Conservation (phyloP, 2,113 vertebrate species). For the Sapayoa aenigma region DNA sequence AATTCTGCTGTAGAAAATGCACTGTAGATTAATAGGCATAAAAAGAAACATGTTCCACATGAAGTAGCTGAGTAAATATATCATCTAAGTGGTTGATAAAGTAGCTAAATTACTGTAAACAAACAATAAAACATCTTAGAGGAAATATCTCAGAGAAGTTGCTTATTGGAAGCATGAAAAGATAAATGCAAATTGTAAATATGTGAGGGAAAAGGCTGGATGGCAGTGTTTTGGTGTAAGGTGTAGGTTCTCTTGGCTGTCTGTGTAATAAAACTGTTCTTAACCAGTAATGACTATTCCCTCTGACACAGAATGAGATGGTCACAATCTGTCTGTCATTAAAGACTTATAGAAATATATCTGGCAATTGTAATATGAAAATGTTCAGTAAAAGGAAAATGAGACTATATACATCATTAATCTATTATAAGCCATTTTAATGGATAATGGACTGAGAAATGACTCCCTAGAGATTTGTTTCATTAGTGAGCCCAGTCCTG, state of each 20-base stretch:
- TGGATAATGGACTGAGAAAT: not conserved
- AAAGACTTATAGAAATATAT: not conserved
- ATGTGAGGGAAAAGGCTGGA: not conserved
- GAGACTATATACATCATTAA: not conserved
- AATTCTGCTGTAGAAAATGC: not conserved
- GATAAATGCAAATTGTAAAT: constrained; percentile 4
- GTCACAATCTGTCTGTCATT: not conserved
- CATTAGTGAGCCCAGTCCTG: not conserved
- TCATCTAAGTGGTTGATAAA: constrained; percentile 1
- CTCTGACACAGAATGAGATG: not conserved
- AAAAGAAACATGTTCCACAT: not conserved
- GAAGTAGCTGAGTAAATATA: constrained; percentile 25
- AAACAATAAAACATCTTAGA: constrained; percentile 11
- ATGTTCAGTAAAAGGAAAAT: not conserved
- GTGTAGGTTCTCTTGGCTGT: not conserved
- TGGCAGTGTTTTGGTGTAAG: not conserved
- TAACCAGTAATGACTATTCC: not conserved
- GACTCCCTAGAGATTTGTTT: not conserved
- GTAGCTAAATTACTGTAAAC: constrained; percentile 24
- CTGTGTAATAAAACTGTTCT: not conserved
- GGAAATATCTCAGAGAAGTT: not conserved
- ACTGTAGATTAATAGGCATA: constrained; percentile 10
- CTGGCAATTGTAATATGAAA: not conserved
- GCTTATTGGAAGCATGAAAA: not conserved
- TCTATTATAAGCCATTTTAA: not conserved